Evolutionary conservation across 2,888 invertebrate genomes (phyloP).

Genomic region (Platynereis dumerilii): DNA sequence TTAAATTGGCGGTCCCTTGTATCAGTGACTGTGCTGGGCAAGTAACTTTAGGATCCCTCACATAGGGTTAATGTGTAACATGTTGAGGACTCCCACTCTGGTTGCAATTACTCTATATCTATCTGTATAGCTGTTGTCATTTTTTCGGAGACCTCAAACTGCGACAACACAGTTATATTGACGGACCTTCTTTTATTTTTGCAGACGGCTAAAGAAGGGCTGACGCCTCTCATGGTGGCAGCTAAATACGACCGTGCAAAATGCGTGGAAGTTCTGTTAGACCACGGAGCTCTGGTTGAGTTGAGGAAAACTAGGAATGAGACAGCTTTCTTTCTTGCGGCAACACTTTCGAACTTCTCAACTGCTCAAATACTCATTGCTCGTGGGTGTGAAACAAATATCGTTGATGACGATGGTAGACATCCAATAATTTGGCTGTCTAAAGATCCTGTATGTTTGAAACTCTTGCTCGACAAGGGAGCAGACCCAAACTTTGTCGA

Average conservation of each 20-base stretch:
- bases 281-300: constrained; percentile 11
- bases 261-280: constrained; percentile 1
- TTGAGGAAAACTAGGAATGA: neutral
- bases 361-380: constrained; percentile 11
- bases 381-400: constrained; percentile 18
- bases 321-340: constrained; percentile 16
- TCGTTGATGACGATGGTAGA: neutral
- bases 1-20: too few species aligned
- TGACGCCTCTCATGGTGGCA: constrained; percentile 15
- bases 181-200: too few species aligned
- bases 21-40: too few species aligned
- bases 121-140: too few species aligned
- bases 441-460: neutral
- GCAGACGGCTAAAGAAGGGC: neutral
- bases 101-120: too few species aligned
- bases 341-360: neutral
- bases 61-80: too few species aligned
- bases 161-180: too few species aligned
- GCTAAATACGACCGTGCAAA: constrained; percentile 6
- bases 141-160: too few species aligned
- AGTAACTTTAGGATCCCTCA: too few species aligned
- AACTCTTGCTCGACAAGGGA: constrained; percentile 17
- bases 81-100: too few species aligned
- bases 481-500: constrained; percentile 23
- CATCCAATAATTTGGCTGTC: constrained; percentile 16